These are phyloP conservation scores for Ascaphus truei DNA, from an alignment of 2,113 vertebrate genomes.

Conservation along the genomic window DNA sequence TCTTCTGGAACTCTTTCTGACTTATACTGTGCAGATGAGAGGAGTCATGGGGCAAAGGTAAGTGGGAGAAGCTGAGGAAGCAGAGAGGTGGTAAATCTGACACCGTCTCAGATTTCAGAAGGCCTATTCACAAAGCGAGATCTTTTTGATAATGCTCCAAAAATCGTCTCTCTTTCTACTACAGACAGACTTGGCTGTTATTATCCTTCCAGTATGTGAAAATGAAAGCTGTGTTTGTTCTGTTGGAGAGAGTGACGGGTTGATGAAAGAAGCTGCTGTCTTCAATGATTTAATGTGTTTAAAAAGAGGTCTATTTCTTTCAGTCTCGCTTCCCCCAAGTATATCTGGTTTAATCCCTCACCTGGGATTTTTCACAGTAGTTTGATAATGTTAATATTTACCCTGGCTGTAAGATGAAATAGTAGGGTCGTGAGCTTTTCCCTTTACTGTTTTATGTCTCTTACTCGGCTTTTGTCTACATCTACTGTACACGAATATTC, in stretches of 20 bases:
- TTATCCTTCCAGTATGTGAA: conserved; percentile 27
- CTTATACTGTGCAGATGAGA: background rate
- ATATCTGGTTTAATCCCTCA: conserved; percentile 67
- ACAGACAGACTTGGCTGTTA: conserved; percentile 1
- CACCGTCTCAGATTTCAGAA: conserved; percentile 45
- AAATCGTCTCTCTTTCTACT: conserved; percentile 48
- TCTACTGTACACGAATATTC: no score
- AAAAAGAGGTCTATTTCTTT: conserved; percentile 63
- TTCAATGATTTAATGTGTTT: conserved; percentile 58
- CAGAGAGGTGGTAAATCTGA: conserved; percentile 46
- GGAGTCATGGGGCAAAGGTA: background rate
- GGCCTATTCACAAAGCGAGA: conserved; percentile 32
- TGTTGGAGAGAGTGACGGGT: conserved; percentile 67
- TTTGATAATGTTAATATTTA: conserved; percentile 81
- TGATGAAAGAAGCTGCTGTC: conserved; percentile 73
- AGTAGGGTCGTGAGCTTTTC: conserved; percentile 39
- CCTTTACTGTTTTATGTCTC: background rate
- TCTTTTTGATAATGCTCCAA: conserved; percentile 50
- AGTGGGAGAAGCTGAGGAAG: conserved; percentile 8
- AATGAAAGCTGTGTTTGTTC: conserved; percentile 67
- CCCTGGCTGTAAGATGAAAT: conserved; percentile 57
- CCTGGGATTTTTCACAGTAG: conserved; percentile 72
- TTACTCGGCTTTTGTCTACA: no score
- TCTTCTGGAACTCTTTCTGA: conserved; percentile 49
- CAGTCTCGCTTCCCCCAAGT: conserved; percentile 57